Conservation (phyloP, 1,140 invertebrate species). For the Dinoponera quadriceps region DNA sequence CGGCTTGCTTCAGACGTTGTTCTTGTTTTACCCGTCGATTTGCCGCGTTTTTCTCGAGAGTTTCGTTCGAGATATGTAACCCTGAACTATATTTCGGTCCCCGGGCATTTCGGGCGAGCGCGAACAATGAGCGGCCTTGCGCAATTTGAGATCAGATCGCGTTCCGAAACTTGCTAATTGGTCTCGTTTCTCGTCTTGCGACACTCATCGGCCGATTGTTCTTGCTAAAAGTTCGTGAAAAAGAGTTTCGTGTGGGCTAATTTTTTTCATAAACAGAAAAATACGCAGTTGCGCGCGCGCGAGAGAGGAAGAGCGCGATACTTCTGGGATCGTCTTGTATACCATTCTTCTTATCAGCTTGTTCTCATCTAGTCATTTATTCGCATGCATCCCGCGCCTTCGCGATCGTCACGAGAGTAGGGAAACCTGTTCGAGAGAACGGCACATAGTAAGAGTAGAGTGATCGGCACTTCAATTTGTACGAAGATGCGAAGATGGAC, state of each 20-base stretch:
- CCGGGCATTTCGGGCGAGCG: conserved; percentile 28
- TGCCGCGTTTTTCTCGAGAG: conserved; percentile 5
- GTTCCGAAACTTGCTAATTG: conserved; percentile 52
- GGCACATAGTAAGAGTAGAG: neutral
- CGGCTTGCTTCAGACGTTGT: neutral
- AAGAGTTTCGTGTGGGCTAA: neutral
- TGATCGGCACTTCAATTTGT: conserved; percentile 40
- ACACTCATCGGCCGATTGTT: conserved; percentile 42
- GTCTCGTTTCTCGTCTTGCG: conserved; percentile 14
- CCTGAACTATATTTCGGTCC: conserved; percentile 46
- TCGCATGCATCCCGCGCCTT: neutral
- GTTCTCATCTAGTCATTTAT: conserved; percentile 16
- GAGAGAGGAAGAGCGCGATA: neutral
- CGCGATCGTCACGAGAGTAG: neutral
- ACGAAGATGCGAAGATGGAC: conserved; percentile 9
- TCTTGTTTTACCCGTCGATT: neutral
- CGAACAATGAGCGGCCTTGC: conserved; percentile 46
- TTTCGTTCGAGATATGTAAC: conserved; percentile 34
- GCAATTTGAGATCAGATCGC: conserved; percentile 46
- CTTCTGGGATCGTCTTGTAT: neutral
- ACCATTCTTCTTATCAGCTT: neutral
- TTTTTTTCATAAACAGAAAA: neutral
- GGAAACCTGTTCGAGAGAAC: conserved; percentile 28
- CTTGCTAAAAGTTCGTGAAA: conserved; percentile 16
- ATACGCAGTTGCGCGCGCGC: too few species aligned